Conservation (phyloP, 2,888 invertebrate genomes). For the Abrostola triplasia region DNA sequence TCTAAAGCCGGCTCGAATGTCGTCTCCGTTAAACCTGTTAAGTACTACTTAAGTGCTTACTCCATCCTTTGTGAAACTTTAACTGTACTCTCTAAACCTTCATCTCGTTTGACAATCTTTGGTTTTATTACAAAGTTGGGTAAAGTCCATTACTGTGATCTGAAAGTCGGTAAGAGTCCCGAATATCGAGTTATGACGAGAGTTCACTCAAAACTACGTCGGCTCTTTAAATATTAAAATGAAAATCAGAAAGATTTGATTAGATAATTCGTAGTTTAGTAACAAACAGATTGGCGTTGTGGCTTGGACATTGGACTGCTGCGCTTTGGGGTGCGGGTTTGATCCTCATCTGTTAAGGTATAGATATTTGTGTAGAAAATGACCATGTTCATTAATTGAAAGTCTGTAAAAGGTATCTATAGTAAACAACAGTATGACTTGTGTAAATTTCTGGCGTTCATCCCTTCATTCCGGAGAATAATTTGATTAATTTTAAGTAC, state of each 20-base stretch:
- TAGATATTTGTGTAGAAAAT: no score
- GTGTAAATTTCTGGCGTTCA: no score
- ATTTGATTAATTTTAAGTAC: no score
- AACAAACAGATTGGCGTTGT: background rate
- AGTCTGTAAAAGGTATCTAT: no score
- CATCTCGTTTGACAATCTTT: slow-evolving; percentile 31
- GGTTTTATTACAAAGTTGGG: slow-evolving; percentile 13
- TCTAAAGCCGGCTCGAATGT: slow-evolving; percentile 17
- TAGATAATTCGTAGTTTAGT: no score
- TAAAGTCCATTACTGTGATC: slow-evolving; percentile 11
- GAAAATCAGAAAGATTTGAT: no score
- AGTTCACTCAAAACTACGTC: background rate
- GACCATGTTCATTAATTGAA: no score
- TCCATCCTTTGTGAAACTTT: slow-evolving; percentile 40
- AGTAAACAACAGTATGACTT: no score
- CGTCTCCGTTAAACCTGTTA: slow-evolving; percentile 33
- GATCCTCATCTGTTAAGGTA: no score
- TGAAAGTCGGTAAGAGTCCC: background rate
- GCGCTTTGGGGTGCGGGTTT: no score
- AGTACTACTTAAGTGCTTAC: slow-evolving; percentile 30
- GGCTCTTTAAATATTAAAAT: background rate
- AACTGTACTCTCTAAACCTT: slow-evolving; percentile 19
- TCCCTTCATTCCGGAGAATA: no score
- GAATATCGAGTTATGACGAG: slow-evolving; percentile 1
- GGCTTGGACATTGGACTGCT: background rate